Base-by-base conservation (phyloP, 2,113 vertebrate genomes). In the Uropsilus gracilis region DNA sequence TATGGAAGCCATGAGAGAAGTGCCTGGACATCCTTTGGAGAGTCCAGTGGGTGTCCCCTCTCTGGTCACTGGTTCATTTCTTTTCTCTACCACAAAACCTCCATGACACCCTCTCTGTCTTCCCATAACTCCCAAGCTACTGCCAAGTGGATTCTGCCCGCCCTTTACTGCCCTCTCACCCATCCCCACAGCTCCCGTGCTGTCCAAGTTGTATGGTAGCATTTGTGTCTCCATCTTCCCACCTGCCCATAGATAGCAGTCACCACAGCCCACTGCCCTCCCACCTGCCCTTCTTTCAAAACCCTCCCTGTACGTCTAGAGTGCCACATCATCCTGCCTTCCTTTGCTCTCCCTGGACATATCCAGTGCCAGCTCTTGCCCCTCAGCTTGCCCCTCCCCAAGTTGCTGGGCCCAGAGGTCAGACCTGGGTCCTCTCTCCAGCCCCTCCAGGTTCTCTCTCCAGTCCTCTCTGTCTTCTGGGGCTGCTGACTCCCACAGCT, bases 331-430 rank as follows among this genome's bases (percentile, higher is more conserved):
- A 8, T 37, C n/a, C 71, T 42, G 63, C 44, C 24, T 59, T 16
- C n/a, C 64, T n/a, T 46, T 0, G 0, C 18, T 46, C 5, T 57
- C 50, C 61, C 14, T 0, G 28, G 30, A 2, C 17, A 11, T 6
- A 42, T 24, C 82, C 37, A 16, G 5, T 30, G 39, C 69, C 8
- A 46, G 16, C 50, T 53, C 24, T 42, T 55, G 55, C 39, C 46
- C 59, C n/a, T 37, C 63, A 28, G 55, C 7, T 50, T 34, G 0
- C 42, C 61, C 59, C 39, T 68, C 59, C 39, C 59, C 37, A 24
- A 0, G 0, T 17, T 3, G 37, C 11, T 14, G 3, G 69, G 80
- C 50, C 34, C 86, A 34, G 72, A 22, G 26, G 34, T 57, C 39
- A 46, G 42, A n/a, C n/a, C n/a, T n/a, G n/a, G n/a, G n/a, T n/a